Base-by-base conservation (phyloP, 2,888 invertebrate genomes). In the Oscheius sp. region DNA sequence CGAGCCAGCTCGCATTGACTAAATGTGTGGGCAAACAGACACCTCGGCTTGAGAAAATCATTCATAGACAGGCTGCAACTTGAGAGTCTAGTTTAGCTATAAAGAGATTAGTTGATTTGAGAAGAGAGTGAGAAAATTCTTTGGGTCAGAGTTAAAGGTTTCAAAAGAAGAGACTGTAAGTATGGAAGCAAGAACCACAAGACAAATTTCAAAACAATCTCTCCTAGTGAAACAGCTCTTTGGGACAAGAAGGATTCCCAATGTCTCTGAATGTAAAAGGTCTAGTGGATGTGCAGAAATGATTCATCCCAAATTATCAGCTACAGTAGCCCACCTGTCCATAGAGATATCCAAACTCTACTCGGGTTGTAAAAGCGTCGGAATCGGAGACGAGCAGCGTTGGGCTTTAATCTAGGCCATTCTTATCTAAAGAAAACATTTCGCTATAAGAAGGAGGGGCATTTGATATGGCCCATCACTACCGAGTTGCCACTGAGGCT, bases 401-500 rank as follows among this genome's bases (percentile, higher is more conserved):
- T 15, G 25, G 34, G 37, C 23, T 37, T 37, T 57, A 57, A 57
- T 57, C 57, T 42, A 31, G 57, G 57, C 52, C 34, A 37, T 3
- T 25, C 61, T 61, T 61, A 61, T 61, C 61, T 61, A 61, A 61
- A 45, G 61, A 61, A 61, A 61, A 61, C 61, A 61, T 61, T 61
- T 61, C 27, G 29, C 61, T 61, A n/a, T n/a, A 61, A 45, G 61
- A 27, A 61, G 61, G 61, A 61, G 61, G 61, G 61, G 61, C 61
- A 61, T 12, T 12, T n/a, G 34, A n/a, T n/a, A n/a, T n/a, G n/a
- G n/a, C n/a, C n/a, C n/a, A n/a, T n/a, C n/a, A n/a, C n/a, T n/a
- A n/a, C n/a, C n/a, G n/a, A n/a, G n/a, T n/a, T n/a, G n/a, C n/a
- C n/a, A n/a, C n/a, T n/a, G n/a, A n/a, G n/a, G n/a, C n/a, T n/a